Evolutionary conservation across 2,113 vertebrate genomes (phyloP), one percentile per base, ranked within the genome.

Genomic region (Ptyas mucosa): DNA sequence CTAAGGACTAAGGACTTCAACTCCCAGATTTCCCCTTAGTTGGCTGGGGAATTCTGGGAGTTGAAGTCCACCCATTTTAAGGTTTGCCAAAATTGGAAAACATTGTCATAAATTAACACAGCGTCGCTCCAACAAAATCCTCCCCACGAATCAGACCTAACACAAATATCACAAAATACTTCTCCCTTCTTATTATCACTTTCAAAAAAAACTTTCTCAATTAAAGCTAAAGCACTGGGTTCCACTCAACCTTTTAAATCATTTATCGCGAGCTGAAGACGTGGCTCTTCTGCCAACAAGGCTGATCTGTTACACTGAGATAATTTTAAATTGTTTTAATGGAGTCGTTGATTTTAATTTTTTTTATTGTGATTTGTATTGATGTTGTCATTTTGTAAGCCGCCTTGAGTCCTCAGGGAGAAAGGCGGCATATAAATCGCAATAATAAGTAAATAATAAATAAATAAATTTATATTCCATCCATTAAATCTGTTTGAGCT

Each of bases 131-230:
- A 34, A 69, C 64, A 34, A n/a, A n/a, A 69, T 69, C 64, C 61
- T 64, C 61, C 61, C 11, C 61, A n/a, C 10, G 5, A 34, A 69
- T 69, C 64, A 15, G 12, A 15, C 64, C 93, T 61, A 43, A 87
- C 87, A 11, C 92, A 23, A 20, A 7, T 0, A 12, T 5, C 46
- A 20, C 49, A 53, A 87, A 18, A 0, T 89, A 85, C 91, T 88
- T 94, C 92, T 91, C 64, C 58, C 29, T 24, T 39, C 90, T 92
- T 90, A 24, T 54, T 89, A 34, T 0, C 55, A 95, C 93, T 58
- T 95, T 92, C 95, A 92, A 85, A 81, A 46, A 46, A 51, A 96
- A 93, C 94, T 91, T 51, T 0, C 2, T n/a, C 57, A 57, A 51
- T 87, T 10, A 93, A 92, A 81, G 92, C 61, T 92, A 21, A 46